Percentiles rank a stretch among this genome's conserved stretches.
Conservation (phyloP, 2,888 invertebrate genomes). For the Drosophila parthenogenetica region DNA sequence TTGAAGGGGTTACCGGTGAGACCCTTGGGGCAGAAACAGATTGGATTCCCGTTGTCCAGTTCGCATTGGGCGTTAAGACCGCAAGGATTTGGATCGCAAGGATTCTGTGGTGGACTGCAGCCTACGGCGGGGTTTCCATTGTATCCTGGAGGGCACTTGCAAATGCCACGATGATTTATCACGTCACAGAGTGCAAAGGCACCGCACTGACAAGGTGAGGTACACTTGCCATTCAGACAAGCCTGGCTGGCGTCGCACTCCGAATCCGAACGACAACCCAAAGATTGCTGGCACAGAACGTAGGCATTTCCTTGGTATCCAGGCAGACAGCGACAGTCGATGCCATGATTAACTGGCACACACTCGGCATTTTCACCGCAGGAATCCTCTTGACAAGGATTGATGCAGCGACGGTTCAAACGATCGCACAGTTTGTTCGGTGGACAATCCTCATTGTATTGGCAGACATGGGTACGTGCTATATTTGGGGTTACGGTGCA, state of each 20-base stretch:
- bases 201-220: conserved; percentile 92
- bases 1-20: conserved; percentile 96
- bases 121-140: conserved; percentile 90
- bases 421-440: conserved; percentile 94
- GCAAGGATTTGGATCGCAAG: conserved; percentile 94
- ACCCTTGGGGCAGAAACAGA: conserved; percentile 95
- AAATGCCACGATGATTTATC: conserved; percentile 90
- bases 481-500: conserved; percentile 53
- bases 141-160: conserved; percentile 93
- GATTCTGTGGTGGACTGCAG: conserved; percentile 91
- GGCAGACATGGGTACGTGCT: conserved; percentile 87
- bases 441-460: conserved; percentile 96
- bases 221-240: conserved; percentile 91
- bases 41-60: conserved; percentile 93
- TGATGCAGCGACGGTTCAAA: conserved; percentile 93
- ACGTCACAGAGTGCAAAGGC: conserved; percentile 93
- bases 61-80: conserved; percentile 94
- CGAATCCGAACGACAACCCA: conserved; percentile 90
- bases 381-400: conserved; percentile 91
- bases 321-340: conserved; percentile 90
- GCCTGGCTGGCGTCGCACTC: conserved; percentile 91
- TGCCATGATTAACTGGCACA: conserved; percentile 90
- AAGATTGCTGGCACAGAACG: conserved; percentile 88
- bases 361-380: conserved; percentile 94
- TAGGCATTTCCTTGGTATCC: conserved; percentile 92